Evolutionary conservation across 2,797 vertebrate species (phyloP).

Genomic region (Phrynocephalus guinanensis): DNA sequence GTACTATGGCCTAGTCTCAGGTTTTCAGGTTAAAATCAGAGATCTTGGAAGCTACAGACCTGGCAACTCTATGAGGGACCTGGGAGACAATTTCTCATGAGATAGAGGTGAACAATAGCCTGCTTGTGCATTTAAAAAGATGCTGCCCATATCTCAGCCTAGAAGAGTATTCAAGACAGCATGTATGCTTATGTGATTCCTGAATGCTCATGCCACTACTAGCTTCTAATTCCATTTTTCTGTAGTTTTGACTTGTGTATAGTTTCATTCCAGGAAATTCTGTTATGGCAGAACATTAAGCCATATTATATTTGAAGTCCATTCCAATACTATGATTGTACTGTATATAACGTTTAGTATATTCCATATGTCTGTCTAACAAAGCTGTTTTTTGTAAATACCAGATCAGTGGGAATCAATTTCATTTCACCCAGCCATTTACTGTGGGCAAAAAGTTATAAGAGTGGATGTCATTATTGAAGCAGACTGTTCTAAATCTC

Average conservation of each 20-base stretch:
- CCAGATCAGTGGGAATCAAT: slow-evolving; percentile 3
- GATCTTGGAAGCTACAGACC: too few species aligned
- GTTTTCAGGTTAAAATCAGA: too few species aligned
- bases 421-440: slow-evolving; percentile 28
- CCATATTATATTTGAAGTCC: background rate
- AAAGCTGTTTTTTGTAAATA: slow-evolving; percentile 29
- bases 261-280: background rate
- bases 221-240: too few species aligned
- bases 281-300: background rate
- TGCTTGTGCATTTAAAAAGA: background rate
- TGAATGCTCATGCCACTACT: too few species aligned
- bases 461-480: background rate
- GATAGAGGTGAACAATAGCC: background rate
- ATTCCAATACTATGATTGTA: background rate
- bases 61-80: background rate
- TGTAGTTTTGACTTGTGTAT: background rate
- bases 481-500: slow-evolving; percentile 55
- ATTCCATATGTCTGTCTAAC: slow-evolving; percentile 15
- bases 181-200: too few species aligned
- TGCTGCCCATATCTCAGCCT: background rate
- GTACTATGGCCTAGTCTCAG: too few species aligned
- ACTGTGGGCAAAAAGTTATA: slow-evolving; percentile 47
- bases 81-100: background rate
- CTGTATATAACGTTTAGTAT: slow-evolving; percentile 6
- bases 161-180: background rate